Conservation (phyloP, 1,140 invertebrate genomes). For the Maniola jurtina region DNA sequence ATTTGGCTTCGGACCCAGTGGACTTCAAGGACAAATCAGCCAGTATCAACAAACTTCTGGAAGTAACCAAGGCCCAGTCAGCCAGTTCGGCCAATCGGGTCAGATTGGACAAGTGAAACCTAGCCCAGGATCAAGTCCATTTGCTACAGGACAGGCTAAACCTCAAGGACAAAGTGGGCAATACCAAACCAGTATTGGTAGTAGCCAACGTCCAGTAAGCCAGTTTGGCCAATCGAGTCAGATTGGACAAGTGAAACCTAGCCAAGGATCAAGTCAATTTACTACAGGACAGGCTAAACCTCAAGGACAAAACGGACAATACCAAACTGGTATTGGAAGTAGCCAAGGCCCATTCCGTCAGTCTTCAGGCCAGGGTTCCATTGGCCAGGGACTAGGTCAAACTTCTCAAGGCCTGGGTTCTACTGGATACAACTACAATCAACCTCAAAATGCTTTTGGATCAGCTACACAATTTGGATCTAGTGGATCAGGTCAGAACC, state of each 20-base stretch:
- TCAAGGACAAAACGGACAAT: conserved; percentile 2
- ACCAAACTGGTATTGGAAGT: conserved; percentile 1
- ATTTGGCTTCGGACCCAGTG: conserved; percentile 17
- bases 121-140: background rate
- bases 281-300: conserved; percentile 20
- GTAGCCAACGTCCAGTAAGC: conserved; percentile 1
- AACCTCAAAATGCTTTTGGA: conserved; percentile 32
- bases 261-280: background rate
- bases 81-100: background rate
- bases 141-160: conserved; percentile 9
- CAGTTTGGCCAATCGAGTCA: background rate
- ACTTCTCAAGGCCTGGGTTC: conserved; percentile 16
- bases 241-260: conserved; percentile 13
- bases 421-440: conserved; percentile 45
- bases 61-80: background rate
- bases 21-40: conserved; percentile 1
- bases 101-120: conserved; percentile 15
- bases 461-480: conserved; percentile 13
- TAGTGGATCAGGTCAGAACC: conserved; percentile 7
- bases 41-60: conserved; percentile 6
- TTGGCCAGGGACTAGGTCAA: background rate
- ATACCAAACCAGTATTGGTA: conserved; percentile 1
- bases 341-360: conserved; percentile 9
- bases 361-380: background rate
- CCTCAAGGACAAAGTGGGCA: conserved; percentile 3